Evolutionary conservation across 2,113 vertebrate genomes (phyloP).

Genomic region (Cavia aperea): DNA sequence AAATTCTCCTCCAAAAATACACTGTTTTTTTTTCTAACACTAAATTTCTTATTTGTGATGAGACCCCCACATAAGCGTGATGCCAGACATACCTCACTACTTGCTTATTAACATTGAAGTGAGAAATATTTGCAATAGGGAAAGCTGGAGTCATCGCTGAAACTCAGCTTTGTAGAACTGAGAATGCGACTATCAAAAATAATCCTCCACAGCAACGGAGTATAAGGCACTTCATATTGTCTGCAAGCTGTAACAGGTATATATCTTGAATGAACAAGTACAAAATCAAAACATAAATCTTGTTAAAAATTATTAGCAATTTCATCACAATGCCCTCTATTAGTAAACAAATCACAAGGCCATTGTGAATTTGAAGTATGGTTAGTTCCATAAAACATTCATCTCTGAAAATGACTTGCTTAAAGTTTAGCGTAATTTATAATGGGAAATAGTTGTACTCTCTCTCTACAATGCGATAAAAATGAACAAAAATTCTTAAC

Average conservation of each 20-base stretch:
- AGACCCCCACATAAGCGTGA: not conserved
- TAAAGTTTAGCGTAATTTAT: not conserved
- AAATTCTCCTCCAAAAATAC: not conserved
- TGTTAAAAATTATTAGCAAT: not conserved
- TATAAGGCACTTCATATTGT: not conserved
- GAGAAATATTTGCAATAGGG: not conserved
- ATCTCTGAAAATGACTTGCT: not conserved
- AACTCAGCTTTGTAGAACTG: not conserved
- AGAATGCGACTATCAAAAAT: rapidly evolving
- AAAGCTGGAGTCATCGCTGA: not conserved
- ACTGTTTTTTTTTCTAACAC: not conserved
- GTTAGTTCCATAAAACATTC: no score
- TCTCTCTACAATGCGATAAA: not conserved
- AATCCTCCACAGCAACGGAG: no score
- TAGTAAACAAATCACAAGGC: not conserved
- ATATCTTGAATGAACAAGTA: not conserved
- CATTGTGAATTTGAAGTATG: rapidly evolving
- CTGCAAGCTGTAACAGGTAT: not conserved
- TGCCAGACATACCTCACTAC: not conserved
- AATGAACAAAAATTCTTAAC: not conserved
- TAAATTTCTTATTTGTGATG: not conserved
- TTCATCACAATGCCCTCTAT: not conserved
- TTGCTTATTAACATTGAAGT: not conserved
- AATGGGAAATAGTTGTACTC: not conserved
- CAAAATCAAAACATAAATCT: not conserved